Conservation (phyloP, 2,888 invertebrate genomes). For the Lepidochrysops patricia region DNA sequence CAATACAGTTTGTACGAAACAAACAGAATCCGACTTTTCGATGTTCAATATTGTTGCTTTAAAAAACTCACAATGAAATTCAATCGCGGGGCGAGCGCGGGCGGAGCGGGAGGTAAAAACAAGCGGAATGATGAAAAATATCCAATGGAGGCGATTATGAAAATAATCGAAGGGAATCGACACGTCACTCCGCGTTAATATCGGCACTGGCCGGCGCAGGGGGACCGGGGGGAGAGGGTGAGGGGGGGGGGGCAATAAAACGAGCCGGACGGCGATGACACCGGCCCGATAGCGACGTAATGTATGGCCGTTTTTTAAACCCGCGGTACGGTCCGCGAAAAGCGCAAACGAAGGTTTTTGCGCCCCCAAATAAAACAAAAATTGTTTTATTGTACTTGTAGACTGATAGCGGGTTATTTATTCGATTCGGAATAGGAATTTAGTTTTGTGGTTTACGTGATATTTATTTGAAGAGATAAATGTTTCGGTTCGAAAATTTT, state of each 20-base stretch:
- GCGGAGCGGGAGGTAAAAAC: background rate
- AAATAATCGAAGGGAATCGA: slow-evolving; percentile 7
- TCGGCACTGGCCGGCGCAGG: background rate
- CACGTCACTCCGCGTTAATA: slow-evolving; percentile 10
- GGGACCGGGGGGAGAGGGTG: background rate
- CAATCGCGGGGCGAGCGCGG: background rate
- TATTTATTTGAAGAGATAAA: background rate
- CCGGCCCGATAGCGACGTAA: background rate
- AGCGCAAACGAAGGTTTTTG: background rate
- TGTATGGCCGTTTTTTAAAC: slow-evolving; percentile 5
- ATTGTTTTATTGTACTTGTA: background rate
- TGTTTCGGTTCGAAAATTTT: background rate
- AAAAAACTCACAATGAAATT: slow-evolving; percentile 3
- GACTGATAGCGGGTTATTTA: slow-evolving; percentile 3
- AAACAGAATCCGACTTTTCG: background rate
- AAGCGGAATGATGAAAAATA: slow-evolving; percentile 4
- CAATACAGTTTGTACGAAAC: background rate
- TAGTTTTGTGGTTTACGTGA: background rate
- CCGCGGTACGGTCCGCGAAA: background rate
- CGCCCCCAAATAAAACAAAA: background rate
- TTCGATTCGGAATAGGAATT: background rate
- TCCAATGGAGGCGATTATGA: slow-evolving; percentile 10
- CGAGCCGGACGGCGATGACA: slow-evolving; percentile 7
- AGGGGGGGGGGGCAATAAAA: slow-evolving; percentile 12
- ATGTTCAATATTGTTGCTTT: background rate